These are phyloP conservation scores for Gymnosoma rotundatum DNA, from an alignment of 2,888 invertebrate species.

Conservation along the genomic window DNA sequence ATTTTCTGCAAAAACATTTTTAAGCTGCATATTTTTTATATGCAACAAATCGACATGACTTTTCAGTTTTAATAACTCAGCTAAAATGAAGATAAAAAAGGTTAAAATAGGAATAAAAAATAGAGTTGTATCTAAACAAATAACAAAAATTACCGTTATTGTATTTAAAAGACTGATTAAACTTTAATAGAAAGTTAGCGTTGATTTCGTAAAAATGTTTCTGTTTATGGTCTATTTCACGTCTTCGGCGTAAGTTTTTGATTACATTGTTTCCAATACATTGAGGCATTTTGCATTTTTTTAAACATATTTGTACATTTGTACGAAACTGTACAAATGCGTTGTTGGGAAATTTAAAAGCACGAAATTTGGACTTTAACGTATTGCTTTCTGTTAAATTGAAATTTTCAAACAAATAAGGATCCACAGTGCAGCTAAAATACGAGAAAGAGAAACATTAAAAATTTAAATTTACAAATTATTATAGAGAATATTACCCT, in stretches of 20 bases:
- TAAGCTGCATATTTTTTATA: conserved; percentile 2
- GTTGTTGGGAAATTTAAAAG: conserved; percentile 96
- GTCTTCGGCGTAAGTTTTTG: background rate
- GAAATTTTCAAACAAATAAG: conserved; percentile 95
- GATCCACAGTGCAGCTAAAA: conserved; percentile 93
- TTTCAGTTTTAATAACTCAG: conserved; percentile 26
- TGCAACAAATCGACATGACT: conserved; percentile 35
- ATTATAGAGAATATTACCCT: conserved; percentile 85
- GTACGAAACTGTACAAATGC: conserved; percentile 95
- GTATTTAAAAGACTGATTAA: background rate
- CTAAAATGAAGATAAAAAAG: conserved; percentile 29
- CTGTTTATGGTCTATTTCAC: background rate
- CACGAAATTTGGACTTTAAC: conserved; percentile 92
- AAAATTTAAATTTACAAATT: background rate
- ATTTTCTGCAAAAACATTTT: background rate
- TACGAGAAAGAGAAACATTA: background rate
- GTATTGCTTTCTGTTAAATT: conserved; percentile 92
- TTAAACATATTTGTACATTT: conserved; percentile 94
- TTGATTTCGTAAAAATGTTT: conserved; percentile 18
- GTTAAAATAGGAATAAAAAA: background rate
- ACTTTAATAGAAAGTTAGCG: conserved; percentile 9
- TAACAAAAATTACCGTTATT: conserved; percentile 20
- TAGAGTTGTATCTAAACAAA: background rate
- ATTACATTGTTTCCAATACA: conserved; percentile 89
- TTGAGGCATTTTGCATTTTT: conserved; percentile 89